Evolutionary conservation across 2,113 vertebrate species (phyloP), one percentile per base, ranked within the genome.

Genomic region (Xenus cinereus): DNA sequence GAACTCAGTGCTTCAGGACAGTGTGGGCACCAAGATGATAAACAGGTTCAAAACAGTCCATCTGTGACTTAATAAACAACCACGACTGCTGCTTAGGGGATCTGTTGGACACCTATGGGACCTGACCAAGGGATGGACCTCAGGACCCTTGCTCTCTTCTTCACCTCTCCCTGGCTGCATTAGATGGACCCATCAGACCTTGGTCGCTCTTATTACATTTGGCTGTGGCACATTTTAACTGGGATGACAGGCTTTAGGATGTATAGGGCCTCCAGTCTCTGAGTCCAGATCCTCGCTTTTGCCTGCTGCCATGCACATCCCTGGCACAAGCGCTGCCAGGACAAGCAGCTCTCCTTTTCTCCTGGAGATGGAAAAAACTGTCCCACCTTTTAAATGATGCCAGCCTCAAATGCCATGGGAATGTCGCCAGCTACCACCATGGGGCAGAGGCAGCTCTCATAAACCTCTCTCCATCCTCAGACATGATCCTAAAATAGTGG

Each of bases 161-260:
- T 46, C 37, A 15, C 4, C 53, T 72, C 19, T 60, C 33, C 35
- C 32, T 7, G 75, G 37, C 28, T 72, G 51, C 1, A 0, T 5
- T 12, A 2, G 14, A 48, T 1, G 46, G 24, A 33, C 12, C 19
- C 62, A 10, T 3, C 37, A 33, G 78, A 14, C 5, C 20, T 37
- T 1, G 10, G 16, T 4, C 0, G 0, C 74, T 30, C 90, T n/a
- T 54, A 3, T 3, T 62, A 41, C 2, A 2, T 4, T 7, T 14
- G 37, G 22, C 45, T 45, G 43, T 45, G 56, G 30, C 41, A 22
- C 3, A 1, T 23, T 22, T 21, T 6, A 33, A 2, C 45, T 9
- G 62, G 68, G 35, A 4, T 48, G 37, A 6, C 35, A 32, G 57
- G 5, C 45, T 54, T 5, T 19, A 2, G 81, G 23, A 11, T 11